Percentiles rank a stretch among this genome's conserved stretches.
Conservation (phyloP, 1,140 invertebrate species). For the Trinorchestia longiramus region DNA sequence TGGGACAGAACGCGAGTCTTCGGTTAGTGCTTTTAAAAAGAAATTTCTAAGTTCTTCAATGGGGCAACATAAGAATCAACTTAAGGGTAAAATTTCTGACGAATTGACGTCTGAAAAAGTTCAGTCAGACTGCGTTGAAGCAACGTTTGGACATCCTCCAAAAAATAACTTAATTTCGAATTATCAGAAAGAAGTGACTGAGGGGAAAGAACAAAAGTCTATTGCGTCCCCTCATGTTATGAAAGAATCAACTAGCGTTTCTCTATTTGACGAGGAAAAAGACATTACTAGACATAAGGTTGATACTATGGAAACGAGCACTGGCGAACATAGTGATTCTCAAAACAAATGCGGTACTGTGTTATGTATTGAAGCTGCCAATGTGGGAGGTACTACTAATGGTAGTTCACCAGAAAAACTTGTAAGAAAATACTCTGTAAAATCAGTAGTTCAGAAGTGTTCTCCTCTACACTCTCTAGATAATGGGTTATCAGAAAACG, state of each 20-base stretch:
- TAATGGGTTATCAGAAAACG: neutral
- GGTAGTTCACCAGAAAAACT: neutral
- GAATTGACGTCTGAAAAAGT: neutral
- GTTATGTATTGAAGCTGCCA: neutral
- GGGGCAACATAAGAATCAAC: neutral
- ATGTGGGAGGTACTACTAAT: neutral
- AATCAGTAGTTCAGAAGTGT: neutral
- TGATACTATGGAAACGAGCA: neutral
- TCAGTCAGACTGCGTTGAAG: neutral
- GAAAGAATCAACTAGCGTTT: neutral
- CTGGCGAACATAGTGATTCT: neutral
- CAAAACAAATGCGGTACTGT: neutral
- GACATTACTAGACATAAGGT: neutral
- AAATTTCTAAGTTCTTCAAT: neutral
- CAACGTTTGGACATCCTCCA: neutral
- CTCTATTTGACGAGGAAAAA: neutral
- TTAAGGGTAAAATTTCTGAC: neutral
- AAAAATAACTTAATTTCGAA: neutral
- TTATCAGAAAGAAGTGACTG: neutral
- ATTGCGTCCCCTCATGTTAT: neutral
- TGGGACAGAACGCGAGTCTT: neutral
- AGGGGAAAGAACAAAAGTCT: neutral
- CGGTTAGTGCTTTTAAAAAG: neutral
- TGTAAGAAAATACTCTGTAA: neutral
- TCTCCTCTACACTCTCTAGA: neutral